phyloP scores from a whole-genome alignment of 23 tunicate genomes.

The Halocynthia aurantium region DNA sequence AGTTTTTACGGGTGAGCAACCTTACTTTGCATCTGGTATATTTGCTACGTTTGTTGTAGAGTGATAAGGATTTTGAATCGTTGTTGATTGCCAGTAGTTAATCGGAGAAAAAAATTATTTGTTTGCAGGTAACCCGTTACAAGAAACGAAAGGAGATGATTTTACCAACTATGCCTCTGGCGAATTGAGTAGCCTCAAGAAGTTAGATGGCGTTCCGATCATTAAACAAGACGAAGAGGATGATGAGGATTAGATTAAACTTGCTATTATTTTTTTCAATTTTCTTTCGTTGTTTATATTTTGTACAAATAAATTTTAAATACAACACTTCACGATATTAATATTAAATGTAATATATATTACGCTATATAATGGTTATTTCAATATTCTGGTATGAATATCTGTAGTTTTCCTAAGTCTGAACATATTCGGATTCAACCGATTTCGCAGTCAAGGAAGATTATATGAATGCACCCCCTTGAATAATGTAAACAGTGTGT shows the following conservation, averaged over 20 bases:
- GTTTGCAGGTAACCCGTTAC: constrained; percentile 75
- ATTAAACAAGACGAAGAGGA: constrained; percentile 79
- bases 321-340: too few species aligned
- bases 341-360: too few species aligned
- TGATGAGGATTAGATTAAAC: constrained; percentile 24
- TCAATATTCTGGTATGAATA: too few species aligned
- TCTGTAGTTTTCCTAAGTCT: too few species aligned
- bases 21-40: constrained; percentile 1
- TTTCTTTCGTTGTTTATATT: neutral
- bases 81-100: neutral
- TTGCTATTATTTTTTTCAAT: neutral
- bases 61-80: neutral
- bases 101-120: neutral
- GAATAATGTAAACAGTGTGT: too few species aligned
- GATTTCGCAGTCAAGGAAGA: too few species aligned
- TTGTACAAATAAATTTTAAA: too few species aligned
- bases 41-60: neutral
- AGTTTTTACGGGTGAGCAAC: constrained; percentile 59
- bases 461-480: too few species aligned
- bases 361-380: too few species aligned
- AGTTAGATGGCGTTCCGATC: constrained; percentile 83
- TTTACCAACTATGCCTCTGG: constrained; percentile 48
- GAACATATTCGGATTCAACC: too few species aligned
- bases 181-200: constrained; percentile 39
- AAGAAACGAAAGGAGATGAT: constrained; percentile 62